Conservation (phyloP, 2,797 vertebrate genomes). For the Tiaroga cobitis region DNA sequence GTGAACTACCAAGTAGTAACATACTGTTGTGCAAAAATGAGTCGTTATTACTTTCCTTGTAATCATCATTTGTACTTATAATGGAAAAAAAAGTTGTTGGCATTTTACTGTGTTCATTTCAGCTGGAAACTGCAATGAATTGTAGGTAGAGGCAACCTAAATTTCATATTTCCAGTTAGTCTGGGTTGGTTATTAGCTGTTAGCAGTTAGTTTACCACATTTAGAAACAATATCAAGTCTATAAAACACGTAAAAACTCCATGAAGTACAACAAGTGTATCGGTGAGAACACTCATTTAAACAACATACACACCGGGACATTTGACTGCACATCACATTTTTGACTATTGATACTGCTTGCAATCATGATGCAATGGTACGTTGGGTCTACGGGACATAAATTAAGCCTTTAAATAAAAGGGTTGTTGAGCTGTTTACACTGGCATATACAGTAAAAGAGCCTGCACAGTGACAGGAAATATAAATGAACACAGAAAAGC, state of each 20-base stretch:
- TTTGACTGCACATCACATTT: neutral
- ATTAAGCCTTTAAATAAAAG: neutral
- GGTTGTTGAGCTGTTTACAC: neutral
- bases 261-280: no score
- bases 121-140: no score
- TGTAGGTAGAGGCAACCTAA: neutral
- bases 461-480: no score
- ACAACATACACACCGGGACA: no score
- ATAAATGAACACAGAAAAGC: neutral
- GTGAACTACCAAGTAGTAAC: neutral
- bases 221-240: no score
- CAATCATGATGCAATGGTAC: no score
- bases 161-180: neutral
- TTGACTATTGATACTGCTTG: neutral
- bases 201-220: neutral
- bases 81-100: neutral
- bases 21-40: neutral
- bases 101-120: neutral
- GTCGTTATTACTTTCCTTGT: neutral
- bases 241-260: no score
- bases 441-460: neutral
- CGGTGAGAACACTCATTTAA: no score
- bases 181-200: neutral
- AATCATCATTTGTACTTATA: neutral
- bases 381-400: no score